Evolutionary conservation across 92 coral and sea anemone genomes (phyloP).

Genomic region (Bergia sp.): DNA sequence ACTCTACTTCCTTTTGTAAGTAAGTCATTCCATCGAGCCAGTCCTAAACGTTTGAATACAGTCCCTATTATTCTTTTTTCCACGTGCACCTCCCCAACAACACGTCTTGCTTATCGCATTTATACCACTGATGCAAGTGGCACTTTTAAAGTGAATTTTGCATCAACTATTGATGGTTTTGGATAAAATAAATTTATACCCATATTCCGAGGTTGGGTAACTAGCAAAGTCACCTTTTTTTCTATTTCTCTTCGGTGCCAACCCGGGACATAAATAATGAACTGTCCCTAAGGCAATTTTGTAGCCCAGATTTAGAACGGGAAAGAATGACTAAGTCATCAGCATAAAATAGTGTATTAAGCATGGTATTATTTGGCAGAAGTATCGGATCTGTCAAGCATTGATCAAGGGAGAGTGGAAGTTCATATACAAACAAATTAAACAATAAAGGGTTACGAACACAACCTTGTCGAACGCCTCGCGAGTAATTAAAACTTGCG

Average conservation of each 20-base stretch:
- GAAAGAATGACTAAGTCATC: not conserved
- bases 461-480: conserved; percentile 65
- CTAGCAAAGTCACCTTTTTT: too few relatives aligned
- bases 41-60: conserved; percentile 3
- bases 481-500: conserved; percentile 21
- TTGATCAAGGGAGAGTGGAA: conserved; percentile 11
- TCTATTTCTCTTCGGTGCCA: too few relatives aligned
- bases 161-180: too few relatives aligned
- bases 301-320: conserved; percentile 21
- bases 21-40: not conserved
- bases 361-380: conserved; percentile 21
- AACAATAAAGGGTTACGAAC: conserved; percentile 44
- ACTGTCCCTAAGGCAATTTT: conserved; percentile 5
- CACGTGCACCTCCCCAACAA: not conserved
- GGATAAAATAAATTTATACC: too few relatives aligned
- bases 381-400: conserved; percentile 20
- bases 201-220: too few relatives aligned
- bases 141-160: too few relatives aligned
- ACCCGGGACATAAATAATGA: too few relatives aligned
- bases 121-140: too few relatives aligned
- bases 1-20: not conserved
- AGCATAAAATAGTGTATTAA: not conserved
- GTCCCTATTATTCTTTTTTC: not conserved
- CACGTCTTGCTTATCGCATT: not conserved
- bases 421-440: conserved; percentile 45